Evolutionary conservation across 2,888 invertebrate genomes (phyloP).

Genomic region (Mongoloraphidia duomilia): DNA sequence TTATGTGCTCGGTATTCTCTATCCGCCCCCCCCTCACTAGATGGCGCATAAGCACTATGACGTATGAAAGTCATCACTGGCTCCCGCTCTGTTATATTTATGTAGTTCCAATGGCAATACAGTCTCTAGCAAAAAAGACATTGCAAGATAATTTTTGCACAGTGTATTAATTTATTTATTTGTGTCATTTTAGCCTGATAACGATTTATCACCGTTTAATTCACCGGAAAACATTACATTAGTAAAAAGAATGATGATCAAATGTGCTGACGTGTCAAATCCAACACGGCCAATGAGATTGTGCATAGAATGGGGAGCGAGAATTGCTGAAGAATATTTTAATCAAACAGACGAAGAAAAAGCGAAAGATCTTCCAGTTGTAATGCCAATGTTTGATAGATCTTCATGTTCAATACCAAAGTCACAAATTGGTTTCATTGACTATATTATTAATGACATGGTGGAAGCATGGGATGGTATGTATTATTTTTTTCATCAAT

Average conservation of each 20-base stretch:
- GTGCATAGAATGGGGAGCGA: constrained; percentile 84
- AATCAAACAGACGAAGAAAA: constrained; percentile 96
- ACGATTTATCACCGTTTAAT: constrained; percentile 28
- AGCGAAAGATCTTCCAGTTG: constrained; percentile 72
- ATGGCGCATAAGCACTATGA: no score
- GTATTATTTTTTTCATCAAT: constrained; percentile 18
- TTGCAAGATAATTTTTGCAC: no score
- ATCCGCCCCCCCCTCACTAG: no score
- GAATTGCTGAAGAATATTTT: constrained; percentile 97
- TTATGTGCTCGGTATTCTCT: no score
- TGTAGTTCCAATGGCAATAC: no score
- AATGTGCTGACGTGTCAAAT: constrained; percentile 96
- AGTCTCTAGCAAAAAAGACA: no score
- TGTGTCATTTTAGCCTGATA: not conserved
- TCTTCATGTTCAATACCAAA: constrained; percentile 90
- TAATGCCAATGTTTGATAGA: constrained; percentile 98
- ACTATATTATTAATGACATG: constrained; percentile 95
- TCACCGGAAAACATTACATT: constrained; percentile 70
- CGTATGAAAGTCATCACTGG: no score
- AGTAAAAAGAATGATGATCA: constrained; percentile 92
- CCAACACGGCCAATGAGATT: constrained; percentile 75
- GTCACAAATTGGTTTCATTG: constrained; percentile 94
- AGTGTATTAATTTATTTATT: not conserved
- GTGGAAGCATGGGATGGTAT: constrained; percentile 93
- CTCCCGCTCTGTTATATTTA: no score